Base-by-base conservation (phyloP, 2,888 invertebrate species). In the Drosophila nigritarsus region DNA sequence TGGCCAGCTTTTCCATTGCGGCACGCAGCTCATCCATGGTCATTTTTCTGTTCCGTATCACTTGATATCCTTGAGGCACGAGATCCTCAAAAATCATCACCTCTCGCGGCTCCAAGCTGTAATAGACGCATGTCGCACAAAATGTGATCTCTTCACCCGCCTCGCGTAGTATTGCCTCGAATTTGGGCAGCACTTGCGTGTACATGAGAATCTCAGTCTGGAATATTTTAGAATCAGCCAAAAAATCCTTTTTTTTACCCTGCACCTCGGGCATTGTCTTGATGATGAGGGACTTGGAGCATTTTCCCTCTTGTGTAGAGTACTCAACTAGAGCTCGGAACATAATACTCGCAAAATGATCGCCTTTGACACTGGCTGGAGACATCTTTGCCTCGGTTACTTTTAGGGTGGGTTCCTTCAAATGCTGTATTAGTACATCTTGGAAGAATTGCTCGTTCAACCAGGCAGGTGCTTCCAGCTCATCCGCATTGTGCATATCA, bases 201-300 rank as follows among this genome's bases (percentile, higher is more conserved):
- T 90, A 92, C 89, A 92, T 90, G 3, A 69, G 73, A 24, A 88
- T 85, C 80, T 92, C 92, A 0, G 84, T 89, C 68, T 77, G 65
- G 29, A 92, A 92, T 27, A 91, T 67, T 11, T 61, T 55, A 0
- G 80, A 64, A 3, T 83, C 77, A 0, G 36, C 67, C 9, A 92
- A 24, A 34, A 91, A 42, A 0, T 91, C 87, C 53, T 71, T 87
- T 65, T 91, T 91, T 0, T 60, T 24, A 2, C 90, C 83, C 7
- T 90, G 84, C 20, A 18, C 15, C 15, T 84, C 81, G 0, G 91
- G 91, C 88, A 91, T 89, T 1, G 88, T 87, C 63, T 92, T 92
- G 2, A 91, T 78, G 29, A 92, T 84, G 64, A 83, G 30, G 1
- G 83, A 74, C 62, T 82, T 64, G 49, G 30, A 48, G 32, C 59